These are phyloP conservation scores for Pteria penguin DNA, from an alignment of 2,888 invertebrate species.

Conservation along the genomic window DNA sequence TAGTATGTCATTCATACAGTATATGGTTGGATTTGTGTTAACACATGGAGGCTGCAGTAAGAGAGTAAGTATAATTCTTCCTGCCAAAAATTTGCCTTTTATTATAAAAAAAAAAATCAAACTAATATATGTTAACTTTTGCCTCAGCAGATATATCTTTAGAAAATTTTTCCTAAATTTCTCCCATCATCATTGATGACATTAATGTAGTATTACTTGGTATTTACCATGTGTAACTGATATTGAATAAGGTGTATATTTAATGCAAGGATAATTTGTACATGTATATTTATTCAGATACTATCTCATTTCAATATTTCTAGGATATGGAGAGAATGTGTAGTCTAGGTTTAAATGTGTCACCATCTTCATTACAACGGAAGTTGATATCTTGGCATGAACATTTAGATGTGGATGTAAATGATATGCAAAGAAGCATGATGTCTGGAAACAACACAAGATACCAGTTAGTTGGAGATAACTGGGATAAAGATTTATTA, in stretches of 20 bases:
- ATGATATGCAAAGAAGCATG: constrained; percentile 24
- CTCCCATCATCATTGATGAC: too few relatives aligned
- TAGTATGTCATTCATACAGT: too few relatives aligned
- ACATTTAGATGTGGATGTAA: constrained; percentile 11
- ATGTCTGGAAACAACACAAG: constrained; percentile 11
- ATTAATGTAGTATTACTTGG: too few relatives aligned
- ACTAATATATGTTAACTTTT: neutral
- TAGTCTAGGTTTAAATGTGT: constrained; percentile 30
- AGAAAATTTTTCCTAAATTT: neutral
- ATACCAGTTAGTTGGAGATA: constrained; percentile 43
- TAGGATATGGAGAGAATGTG: constrained; percentile 39
- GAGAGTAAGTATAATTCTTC: neutral
- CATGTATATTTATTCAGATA: neutral
- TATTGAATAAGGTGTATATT: too few relatives aligned
- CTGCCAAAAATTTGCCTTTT: neutral
- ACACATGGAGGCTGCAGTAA: neutral
- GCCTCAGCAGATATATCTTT: neutral
- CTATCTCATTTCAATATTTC: constrained; percentile 2
- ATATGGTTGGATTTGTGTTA: too few relatives aligned
- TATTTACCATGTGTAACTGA: too few relatives aligned
- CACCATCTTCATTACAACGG: constrained; percentile 9
- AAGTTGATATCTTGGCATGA: constrained; percentile 37
- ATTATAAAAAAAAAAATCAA: too few relatives aligned
- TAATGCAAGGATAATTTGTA: neutral
- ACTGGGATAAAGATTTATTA: constrained; percentile 42